A percentile compares a stretch with the other conserved stretches of the same genome.
Evolutionary conservation across 2,888 invertebrate genomes (phyloP).

Genomic region (Trichogramma evanescens): DNA sequence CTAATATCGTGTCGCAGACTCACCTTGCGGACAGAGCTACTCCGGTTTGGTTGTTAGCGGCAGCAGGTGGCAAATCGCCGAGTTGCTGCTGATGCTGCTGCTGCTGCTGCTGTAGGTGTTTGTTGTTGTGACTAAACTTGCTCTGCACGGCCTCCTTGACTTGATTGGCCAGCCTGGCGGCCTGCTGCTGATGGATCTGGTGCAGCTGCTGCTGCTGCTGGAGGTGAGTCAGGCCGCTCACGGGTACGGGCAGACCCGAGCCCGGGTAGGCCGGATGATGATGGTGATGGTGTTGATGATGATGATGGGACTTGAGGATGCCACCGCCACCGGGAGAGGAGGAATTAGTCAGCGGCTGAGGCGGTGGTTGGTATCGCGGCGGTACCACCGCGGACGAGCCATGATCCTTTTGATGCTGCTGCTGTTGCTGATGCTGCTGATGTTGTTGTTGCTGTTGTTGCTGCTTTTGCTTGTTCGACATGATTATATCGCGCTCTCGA

Average conservation of each 20-base stretch:
- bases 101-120: conserved; percentile 9
- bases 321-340: conserved; percentile 44
- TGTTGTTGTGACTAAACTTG: conserved; percentile 19
- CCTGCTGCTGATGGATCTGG: conserved; percentile 45
- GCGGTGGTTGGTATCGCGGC: conserved; percentile 73
- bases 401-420: conserved; percentile 36
- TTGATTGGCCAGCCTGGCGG: conserved; percentile 22
- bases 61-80: not conserved
- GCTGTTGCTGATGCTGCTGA: conserved; percentile 30
- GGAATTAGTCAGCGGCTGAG: conserved; percentile 44
- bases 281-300: conserved; percentile 35
- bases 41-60: too few relatives aligned
- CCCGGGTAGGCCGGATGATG: conserved; percentile 29
- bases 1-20: too few relatives aligned
- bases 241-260: conserved; percentile 26
- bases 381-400: conserved; percentile 50
- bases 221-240: conserved; percentile 31
- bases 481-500: not conserved
- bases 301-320: conserved; percentile 53
- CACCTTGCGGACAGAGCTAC: too few relatives aligned
- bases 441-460: conserved; percentile 29
- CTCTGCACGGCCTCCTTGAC: conserved; percentile 22
- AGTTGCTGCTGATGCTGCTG: not conserved
- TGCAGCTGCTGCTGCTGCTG: conserved; percentile 34
- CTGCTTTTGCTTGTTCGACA: conserved; percentile 24